Percentiles rank a stretch among this genome's conserved stretches.
phyloP scores from a whole-genome alignment of 1,140 invertebrate genomes.

The Steinernema khuongi region DNA sequence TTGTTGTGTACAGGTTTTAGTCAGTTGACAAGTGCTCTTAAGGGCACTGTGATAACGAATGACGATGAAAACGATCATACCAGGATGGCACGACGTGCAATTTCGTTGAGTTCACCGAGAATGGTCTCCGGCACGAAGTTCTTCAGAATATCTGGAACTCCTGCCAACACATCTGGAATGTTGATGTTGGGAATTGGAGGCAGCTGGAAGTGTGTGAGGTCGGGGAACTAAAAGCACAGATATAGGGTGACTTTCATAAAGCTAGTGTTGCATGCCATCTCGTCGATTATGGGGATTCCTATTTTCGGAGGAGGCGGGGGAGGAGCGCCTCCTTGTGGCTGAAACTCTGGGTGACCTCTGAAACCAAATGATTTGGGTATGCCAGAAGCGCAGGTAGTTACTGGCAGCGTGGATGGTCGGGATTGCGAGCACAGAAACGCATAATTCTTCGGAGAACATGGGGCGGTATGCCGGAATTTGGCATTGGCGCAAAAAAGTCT shows the following conservation, averaged over 20 bases:
- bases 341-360: not conserved
- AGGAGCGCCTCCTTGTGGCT: not conserved
- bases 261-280: not conserved
- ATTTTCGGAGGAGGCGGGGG: not conserved
- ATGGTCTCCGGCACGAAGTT: not conserved
- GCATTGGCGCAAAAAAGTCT: not conserved
- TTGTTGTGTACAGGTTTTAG: not conserved
- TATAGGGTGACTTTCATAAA: not conserved
- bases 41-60: not conserved
- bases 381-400: not conserved
- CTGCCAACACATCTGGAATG: not conserved
- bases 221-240: not conserved
- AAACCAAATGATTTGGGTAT: not conserved
- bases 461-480: not conserved
- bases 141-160: not conserved
- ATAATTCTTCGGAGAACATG: not conserved
- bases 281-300: constrained; percentile 4
- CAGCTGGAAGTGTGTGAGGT: not conserved
- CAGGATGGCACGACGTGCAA: not conserved
- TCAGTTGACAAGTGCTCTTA: not conserved
- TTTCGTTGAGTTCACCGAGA: not conserved
- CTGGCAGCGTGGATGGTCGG: not conserved
- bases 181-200: not conserved
- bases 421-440: not conserved
- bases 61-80: not conserved